Conservation (phyloP, 2,797 vertebrate genomes). For the Melanotaenia boesemani region DNA sequence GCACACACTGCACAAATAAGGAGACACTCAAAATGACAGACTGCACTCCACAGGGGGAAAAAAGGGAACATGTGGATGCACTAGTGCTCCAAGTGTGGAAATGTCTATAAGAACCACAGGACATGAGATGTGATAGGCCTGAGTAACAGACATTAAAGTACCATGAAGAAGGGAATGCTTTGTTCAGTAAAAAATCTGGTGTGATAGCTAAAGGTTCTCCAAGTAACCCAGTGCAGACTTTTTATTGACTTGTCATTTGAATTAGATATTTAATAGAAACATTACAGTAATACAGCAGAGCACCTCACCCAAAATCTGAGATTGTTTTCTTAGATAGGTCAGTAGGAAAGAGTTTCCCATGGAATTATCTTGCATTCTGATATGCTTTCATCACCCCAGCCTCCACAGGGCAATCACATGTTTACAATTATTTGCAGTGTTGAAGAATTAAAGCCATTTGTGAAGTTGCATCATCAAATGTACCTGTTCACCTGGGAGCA, state of each 20-base stretch:
- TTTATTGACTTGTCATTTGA: conserved; percentile 7
- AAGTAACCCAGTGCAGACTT: background rate
- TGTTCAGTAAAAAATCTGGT: conserved; percentile 40
- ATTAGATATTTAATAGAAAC: too few species aligned
- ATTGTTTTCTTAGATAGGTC: conserved; percentile 58
- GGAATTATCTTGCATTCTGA: conserved; percentile 43
- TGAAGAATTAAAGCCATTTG: conserved; percentile 59
- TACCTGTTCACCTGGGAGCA: conserved; percentile 49
- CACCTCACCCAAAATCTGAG: conserved; percentile 46
- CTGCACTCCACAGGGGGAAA: conserved; percentile 33
- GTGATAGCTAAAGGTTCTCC: conserved; percentile 9
- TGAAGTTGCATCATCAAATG: conserved; percentile 45
- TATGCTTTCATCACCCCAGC: conserved; percentile 54
- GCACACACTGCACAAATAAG: conserved; percentile 37
- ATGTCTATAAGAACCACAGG: conserved; percentile 52
- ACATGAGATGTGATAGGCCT: conserved; percentile 53
- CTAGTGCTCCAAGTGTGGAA: conserved; percentile 52
- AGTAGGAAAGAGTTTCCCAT: conserved; percentile 48
- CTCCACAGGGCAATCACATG: conserved; percentile 54
- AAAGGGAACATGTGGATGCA: conserved; percentile 38
- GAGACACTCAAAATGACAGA: conserved; percentile 58
- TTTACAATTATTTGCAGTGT: conserved; percentile 47
- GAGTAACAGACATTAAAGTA: conserved; percentile 48
- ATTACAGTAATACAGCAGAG: background rate
- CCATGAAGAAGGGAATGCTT: conserved; percentile 24